Evolutionary conservation across 2,113 vertebrate species (phyloP).

Genomic region (Rhinolophus ferrumequinum): DNA sequence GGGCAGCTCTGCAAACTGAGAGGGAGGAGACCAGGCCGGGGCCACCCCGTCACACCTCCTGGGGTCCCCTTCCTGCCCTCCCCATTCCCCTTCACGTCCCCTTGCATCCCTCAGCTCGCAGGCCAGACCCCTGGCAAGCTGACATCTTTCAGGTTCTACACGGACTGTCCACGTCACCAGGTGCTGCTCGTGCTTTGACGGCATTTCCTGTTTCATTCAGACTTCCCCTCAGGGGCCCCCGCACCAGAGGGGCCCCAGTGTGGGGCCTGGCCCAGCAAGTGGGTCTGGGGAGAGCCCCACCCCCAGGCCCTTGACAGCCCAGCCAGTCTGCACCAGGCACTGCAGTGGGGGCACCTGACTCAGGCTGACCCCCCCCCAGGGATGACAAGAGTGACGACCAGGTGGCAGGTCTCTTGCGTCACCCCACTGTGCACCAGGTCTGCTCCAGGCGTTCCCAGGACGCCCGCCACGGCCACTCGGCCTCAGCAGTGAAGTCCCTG

Average conservation of each 20-base stretch:
- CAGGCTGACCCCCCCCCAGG: too few relatives aligned
- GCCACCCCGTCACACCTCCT: too few relatives aligned
- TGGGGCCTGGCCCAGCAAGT: neutral
- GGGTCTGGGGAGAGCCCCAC: neutral
- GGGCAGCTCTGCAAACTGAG: constrained; percentile 94
- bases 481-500: neutral
- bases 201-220: neutral
- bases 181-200: neutral
- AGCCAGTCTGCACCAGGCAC: neutral
- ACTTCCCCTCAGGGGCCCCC: neutral
- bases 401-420: neutral
- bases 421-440: neutral
- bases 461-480: fast-evolving
- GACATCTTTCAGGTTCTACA: neutral
- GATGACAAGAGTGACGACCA: neutral
- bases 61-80: fast-evolving
- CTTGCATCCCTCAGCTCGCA: neutral
- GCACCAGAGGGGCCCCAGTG: neutral
- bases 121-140: neutral
- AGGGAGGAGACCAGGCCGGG: neutral
- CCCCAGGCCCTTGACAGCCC: neutral
- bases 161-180: neutral
- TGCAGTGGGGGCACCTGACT: neutral
- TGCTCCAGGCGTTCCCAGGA: neutral
- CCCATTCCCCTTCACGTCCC: neutral